Evolutionary conservation across 2,797 vertebrate species (phyloP).

Genomic region (Sebastes hubbsi): DNA sequence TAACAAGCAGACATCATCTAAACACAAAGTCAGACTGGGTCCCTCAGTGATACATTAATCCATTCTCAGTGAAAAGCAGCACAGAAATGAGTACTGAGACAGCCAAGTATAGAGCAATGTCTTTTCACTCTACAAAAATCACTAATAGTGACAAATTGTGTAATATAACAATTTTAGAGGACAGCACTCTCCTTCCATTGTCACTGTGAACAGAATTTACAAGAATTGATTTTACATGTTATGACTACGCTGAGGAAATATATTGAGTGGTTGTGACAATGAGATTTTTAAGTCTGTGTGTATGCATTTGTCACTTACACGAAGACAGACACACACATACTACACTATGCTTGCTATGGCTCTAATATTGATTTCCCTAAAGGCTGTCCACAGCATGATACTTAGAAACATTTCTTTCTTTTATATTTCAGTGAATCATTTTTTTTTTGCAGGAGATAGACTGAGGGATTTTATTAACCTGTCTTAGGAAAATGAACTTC

Average conservation of each 20-base stretch:
- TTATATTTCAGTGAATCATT: not conserved
- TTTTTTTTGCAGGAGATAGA: not conserved
- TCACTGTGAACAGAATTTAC: not conserved
- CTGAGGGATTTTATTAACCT: not conserved
- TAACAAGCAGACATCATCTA: not conserved
- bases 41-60: not conserved
- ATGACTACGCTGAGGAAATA: not conserved
- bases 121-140: not conserved
- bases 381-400: not conserved
- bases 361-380: constrained; percentile 11
- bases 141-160: not conserved
- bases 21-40: not conserved
- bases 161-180: not conserved
- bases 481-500: not conserved
- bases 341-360: not conserved
- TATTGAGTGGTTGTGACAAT: constrained; percentile 1
- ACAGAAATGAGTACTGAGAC: not conserved
- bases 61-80: not conserved
- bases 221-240: constrained; percentile 19
- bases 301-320: not conserved
- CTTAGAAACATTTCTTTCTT: not conserved
- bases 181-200: not conserved
- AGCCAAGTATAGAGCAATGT: not conserved
- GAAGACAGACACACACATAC: not conserved
- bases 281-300: not conserved